A percentile compares a stretch with the other conserved stretches of the same genome.
Evolutionary conservation across 2,888 invertebrate genomes (phyloP).

Genomic region (Drosophila siamana): DNA sequence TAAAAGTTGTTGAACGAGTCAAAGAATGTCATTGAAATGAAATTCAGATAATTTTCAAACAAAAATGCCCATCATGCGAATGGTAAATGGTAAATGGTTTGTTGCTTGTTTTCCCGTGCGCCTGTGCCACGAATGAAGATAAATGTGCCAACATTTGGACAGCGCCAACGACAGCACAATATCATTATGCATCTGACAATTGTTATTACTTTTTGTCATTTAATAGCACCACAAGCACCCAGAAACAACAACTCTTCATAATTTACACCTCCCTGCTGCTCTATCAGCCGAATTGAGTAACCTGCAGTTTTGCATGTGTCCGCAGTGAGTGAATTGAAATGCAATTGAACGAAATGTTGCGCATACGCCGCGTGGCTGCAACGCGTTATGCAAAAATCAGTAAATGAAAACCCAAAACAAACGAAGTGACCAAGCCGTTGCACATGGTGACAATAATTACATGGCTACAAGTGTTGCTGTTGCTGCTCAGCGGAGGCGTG

Average conservation of each 20-base stretch:
- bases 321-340: constrained; percentile 71
- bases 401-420: constrained; percentile 30
- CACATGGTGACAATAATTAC: constrained; percentile 54
- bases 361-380: constrained; percentile 36
- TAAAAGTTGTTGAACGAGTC: constrained; percentile 79
- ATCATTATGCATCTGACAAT: constrained; percentile 35
- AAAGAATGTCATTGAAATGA: constrained; percentile 67
- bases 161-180: background rate
- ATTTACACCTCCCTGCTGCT: constrained; percentile 26
- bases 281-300: constrained; percentile 12
- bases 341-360: constrained; percentile 75
- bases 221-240: constrained; percentile 11
- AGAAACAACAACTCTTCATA: constrained; percentile 10
- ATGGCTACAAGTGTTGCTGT: background rate
- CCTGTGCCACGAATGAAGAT: constrained; percentile 13
- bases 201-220: constrained; percentile 16
- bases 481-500: constrained; percentile 13
- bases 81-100: constrained; percentile 5
- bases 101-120: constrained; percentile 31
- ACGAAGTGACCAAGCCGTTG: constrained; percentile 41
- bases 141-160: constrained; percentile 60
- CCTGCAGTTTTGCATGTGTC: constrained; percentile 51
- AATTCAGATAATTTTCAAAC: constrained; percentile 14
- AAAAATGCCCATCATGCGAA: constrained; percentile 47
- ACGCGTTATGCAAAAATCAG: constrained; percentile 67